A percentile compares a stretch with the other conserved stretches of the same genome.
phyloP scores from a whole-genome alignment of 2,113 vertebrate genomes.

The Carassius auratus region DNA sequence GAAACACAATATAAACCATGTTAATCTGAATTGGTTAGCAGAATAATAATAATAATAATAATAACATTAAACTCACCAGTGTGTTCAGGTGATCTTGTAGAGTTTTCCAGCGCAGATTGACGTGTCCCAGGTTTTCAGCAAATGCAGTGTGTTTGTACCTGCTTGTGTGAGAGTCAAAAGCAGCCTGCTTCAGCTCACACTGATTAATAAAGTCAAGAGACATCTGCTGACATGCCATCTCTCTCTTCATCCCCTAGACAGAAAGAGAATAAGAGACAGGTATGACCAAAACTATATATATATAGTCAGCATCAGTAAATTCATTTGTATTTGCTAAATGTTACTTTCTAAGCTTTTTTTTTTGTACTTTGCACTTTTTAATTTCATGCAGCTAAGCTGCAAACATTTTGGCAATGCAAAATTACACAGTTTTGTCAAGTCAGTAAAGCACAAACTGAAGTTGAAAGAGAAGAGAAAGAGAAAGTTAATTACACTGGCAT shows the following conservation, averaged over 20 bases:
- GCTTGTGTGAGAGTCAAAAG: constrained; percentile 76
- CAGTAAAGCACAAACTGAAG: not conserved
- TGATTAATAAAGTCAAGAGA: constrained; percentile 85
- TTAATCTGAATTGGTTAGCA: not conserved
- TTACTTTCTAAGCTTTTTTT: not conserved
- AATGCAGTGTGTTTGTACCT: constrained; percentile 80
- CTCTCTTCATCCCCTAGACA: constrained; percentile 77
- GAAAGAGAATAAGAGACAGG: not conserved
- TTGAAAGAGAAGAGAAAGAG: not conserved
- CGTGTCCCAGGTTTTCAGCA: constrained; percentile 83
- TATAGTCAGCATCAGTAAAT: not conserved
- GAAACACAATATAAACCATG: not conserved
- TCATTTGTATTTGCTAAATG: not conserved
- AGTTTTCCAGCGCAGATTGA: constrained; percentile 81
- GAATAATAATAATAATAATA: not conserved
- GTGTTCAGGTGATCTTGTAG: constrained; percentile 74
- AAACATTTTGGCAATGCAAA: not conserved
- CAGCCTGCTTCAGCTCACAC: constrained; percentile 77
- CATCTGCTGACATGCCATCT: constrained; percentile 82
- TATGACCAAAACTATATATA: not conserved
- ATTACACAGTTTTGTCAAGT: not conserved
- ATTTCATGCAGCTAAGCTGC: not conserved
- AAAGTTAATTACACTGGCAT: not conserved
- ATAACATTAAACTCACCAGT: constrained; percentile 74
- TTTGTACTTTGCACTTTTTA: not conserved